Base-by-base conservation (phyloP, 2,888 invertebrate species). In the Tachina lurida region DNA sequence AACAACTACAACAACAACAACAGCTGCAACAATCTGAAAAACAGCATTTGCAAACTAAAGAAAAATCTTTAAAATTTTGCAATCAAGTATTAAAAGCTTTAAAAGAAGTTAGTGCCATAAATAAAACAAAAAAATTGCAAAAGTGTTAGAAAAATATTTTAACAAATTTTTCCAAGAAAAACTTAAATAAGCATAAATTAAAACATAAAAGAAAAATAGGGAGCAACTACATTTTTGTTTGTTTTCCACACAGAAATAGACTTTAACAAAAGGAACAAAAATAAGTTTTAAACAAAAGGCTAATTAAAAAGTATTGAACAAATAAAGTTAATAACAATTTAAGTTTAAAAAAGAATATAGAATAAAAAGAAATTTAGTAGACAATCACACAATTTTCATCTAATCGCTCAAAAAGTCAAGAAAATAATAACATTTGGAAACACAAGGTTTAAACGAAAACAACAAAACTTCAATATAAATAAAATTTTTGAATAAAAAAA, bases 1-100 rank as follows among this genome's bases (percentile, higher is more conserved):
- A 79, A 87, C 87, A 79, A 87, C 81, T 60, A 82, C 76, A 67
- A 58, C 65, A 71, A 22, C 60, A 71, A 22, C 58, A 75, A 77
- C 60, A 62, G 17, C 22, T 43, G 43, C 49, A 43, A 45, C 52
- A 74, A 78, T 19, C 13, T 45, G 68, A 75, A 68, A 81, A 75
- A 56, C 41, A 56, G 56, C 52, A 45, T 76, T 56, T 45, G 45
- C 56, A 74, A 79, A 52, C 31, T 49, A 74, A 75, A 83, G 75
- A 68, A 85, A 85, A 84, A 77, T 76, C 77, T 68, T 60, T 75
- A 31, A 78, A 67, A 47, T 62, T 68, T 47, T 54, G 52, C 10
- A 65, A 76, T 58, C 75, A 76, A 76, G 56, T 84, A 17, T 80
- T 74, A 56, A 68, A 79, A 83, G 77, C 73, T 71, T 75, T 80